These are phyloP conservation scores for Ptychochromis oligacanthus DNA, from an alignment of 2,113 vertebrate genomes.

Conservation along the genomic window DNA sequence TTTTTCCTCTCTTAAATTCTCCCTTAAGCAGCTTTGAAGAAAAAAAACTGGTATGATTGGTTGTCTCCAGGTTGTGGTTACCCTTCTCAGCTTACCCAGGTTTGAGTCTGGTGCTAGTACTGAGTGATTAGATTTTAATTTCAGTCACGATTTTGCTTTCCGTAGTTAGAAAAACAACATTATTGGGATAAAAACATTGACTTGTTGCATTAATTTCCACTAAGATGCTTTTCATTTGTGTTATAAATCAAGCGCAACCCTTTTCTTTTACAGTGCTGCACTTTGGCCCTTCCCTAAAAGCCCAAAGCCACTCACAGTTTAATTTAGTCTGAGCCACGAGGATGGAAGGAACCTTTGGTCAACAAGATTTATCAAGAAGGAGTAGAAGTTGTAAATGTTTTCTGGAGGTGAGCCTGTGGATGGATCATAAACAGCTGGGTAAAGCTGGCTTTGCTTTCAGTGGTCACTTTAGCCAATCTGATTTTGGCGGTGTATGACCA, in stretches of 20 bases:
- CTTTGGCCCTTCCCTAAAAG: background rate
- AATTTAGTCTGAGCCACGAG: background rate
- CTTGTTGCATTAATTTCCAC: background rate
- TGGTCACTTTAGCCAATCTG: background rate
- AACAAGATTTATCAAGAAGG: background rate
- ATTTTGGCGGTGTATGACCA: background rate
- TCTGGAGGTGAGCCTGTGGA: background rate
- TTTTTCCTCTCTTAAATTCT: conserved; percentile 5
- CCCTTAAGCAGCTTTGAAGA: background rate
- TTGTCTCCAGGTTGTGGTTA: background rate
- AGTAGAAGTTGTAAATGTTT: background rate
- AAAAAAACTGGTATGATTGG: background rate
- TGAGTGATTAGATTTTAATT: too few relatives aligned
- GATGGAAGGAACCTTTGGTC: background rate
- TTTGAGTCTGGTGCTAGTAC: background rate
- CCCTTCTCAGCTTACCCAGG: background rate
- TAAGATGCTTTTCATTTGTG: too few relatives aligned
- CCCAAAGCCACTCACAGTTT: background rate
- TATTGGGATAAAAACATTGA: background rate
- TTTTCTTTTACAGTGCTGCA: background rate
- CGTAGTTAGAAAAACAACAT: background rate
- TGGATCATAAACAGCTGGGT: background rate
- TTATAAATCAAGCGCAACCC: background rate
- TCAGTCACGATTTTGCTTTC: too few relatives aligned
- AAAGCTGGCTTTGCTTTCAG: background rate